Evolutionary conservation across 2,888 invertebrate species (phyloP).

Genomic region (Nesidiocoris tenuis): DNA sequence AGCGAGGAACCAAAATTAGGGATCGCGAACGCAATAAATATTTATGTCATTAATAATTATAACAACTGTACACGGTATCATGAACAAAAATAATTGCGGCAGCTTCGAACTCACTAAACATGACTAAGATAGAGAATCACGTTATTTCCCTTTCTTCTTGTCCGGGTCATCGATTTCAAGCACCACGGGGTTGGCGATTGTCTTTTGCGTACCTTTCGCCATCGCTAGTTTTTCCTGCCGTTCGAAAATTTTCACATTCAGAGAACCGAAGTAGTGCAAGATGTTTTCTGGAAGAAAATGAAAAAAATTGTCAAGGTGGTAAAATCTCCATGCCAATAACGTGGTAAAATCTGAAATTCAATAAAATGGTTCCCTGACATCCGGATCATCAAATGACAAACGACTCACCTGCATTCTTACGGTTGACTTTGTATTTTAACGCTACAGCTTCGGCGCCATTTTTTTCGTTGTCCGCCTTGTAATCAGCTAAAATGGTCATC

Average conservation of each 20-base stretch:
- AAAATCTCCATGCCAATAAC: too few relatives aligned
- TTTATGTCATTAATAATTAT: too few relatives aligned
- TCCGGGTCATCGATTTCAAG: background rate
- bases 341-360: background rate
- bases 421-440: slow-evolving; percentile 66
- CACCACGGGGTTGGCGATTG: background rate
- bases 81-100: background rate
- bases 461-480: slow-evolving; percentile 62
- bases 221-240: slow-evolving; percentile 8
- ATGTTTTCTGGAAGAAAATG: slow-evolving; percentile 51
- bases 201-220: background rate
- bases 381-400: background rate
- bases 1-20: too few relatives aligned
- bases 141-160: slow-evolving; percentile 1
- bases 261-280: slow-evolving; percentile 42
- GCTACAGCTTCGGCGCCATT: slow-evolving; percentile 64
- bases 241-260: slow-evolving; percentile 30
- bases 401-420: slow-evolving; percentile 60
- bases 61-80: too few relatives aligned
- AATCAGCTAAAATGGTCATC: slow-evolving; percentile 65
- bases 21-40: too few relatives aligned
- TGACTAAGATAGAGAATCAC: slow-evolving; percentile 4
- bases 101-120: background rate
- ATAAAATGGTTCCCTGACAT: background rate
- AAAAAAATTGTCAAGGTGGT: too few relatives aligned